Evolutionary conservation across 2,888 invertebrate genomes (phyloP).

Genomic region (Phyllotreta striolata): DNA sequence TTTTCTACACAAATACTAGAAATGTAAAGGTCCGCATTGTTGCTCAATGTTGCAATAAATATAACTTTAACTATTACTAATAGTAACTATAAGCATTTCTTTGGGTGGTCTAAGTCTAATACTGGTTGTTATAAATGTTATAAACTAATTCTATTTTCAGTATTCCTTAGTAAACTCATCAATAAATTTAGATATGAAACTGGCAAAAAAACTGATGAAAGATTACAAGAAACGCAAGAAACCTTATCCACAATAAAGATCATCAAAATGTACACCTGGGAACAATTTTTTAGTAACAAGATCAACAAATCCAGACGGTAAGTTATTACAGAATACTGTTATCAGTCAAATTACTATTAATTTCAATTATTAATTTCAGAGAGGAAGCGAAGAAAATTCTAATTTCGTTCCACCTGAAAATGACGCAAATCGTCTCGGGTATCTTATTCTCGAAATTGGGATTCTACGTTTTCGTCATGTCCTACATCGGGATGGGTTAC

Average conservation of each 20-base stretch:
- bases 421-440: slow-evolving; percentile 51
- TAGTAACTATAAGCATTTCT: not conserved
- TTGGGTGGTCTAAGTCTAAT: slow-evolving; percentile 25
- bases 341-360: no score
- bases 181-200: slow-evolving; percentile 41
- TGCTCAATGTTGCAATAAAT: not conserved
- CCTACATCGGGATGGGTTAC: slow-evolving; percentile 46
- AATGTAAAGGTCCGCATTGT: no score
- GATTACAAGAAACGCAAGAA: slow-evolving; percentile 50
- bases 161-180: slow-evolving; percentile 24
- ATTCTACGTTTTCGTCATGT: slow-evolving; percentile 48
- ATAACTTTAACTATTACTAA: no score
- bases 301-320: slow-evolving; percentile 32
- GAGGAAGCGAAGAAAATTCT: slow-evolving; percentile 70
- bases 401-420: slow-evolving; percentile 55
- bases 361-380: slow-evolving; percentile 56
- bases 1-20: no score
- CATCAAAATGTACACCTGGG: slow-evolving; percentile 55
- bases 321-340: no score
- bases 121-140: not conserved
- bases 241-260: slow-evolving; percentile 50
- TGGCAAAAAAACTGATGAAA: slow-evolving; percentile 54
- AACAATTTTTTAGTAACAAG: slow-evolving; percentile 44
- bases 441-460: slow-evolving; percentile 47
- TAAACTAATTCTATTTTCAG: slow-evolving; percentile 1